phyloP scores from a whole-genome alignment of 2,888 invertebrate genomes.

The Conomelus anceps region DNA sequence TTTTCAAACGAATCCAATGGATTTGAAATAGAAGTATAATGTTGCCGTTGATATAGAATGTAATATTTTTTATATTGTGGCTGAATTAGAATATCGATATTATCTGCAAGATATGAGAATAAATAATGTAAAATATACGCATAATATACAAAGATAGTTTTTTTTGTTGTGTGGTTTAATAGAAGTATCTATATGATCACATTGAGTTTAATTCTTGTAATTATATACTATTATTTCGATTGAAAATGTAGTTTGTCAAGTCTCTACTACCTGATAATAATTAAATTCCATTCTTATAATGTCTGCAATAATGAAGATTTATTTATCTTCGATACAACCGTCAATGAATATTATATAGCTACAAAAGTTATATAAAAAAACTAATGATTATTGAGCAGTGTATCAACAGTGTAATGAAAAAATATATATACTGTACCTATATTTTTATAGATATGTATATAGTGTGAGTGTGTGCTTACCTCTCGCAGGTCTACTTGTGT shows the following conservation, averaged over 20 bases:
- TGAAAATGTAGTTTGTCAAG: background rate
- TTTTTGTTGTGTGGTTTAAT: background rate
- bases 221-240: background rate
- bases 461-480: slow-evolving; percentile 35
- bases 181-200: background rate
- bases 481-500: slow-evolving; percentile 37
- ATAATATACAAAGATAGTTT: too few relatives aligned
- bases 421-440: background rate
- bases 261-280: background rate
- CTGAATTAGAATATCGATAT: background rate
- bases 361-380: background rate
- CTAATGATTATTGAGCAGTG: background rate
- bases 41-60: background rate
- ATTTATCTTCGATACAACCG: background rate
- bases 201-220: background rate
- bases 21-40: background rate
- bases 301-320: background rate
- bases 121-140: background rate
- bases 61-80: too few relatives aligned
- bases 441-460: slow-evolving; percentile 5
- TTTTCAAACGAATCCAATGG: background rate
- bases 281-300: background rate
- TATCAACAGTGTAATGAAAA: background rate
- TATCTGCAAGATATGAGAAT: background rate
- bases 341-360: background rate